These are phyloP conservation scores for Scartelaos histophorus DNA, from an alignment of 2,113 vertebrate species.

Conservation along the genomic window DNA sequence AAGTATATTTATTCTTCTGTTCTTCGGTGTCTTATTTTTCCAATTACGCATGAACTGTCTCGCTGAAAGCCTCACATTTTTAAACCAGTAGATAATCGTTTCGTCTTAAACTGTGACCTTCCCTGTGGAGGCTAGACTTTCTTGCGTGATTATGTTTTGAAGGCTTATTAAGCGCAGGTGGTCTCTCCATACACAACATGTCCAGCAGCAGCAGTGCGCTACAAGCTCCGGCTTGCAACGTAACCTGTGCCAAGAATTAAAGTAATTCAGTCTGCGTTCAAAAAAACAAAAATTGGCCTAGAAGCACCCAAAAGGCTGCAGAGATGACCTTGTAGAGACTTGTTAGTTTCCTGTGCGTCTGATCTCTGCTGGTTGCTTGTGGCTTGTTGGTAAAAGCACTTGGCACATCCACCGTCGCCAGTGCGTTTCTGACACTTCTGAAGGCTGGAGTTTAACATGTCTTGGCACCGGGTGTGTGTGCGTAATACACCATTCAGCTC, in stretches of 20 bases:
- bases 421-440: conserved; percentile 52
- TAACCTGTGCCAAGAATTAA: conserved; percentile 61
- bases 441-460: conserved; percentile 50
- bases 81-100: conserved; percentile 5
- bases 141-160: conserved; percentile 13
- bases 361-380: conserved; percentile 41
- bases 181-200: conserved; percentile 45
- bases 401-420: conserved; percentile 47
- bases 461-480: conserved; percentile 38
- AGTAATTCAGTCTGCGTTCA: conserved; percentile 55
- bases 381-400: conserved; percentile 51
- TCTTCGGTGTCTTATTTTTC: conserved; percentile 26
- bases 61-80: neutral
- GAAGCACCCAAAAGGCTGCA: conserved; percentile 34
- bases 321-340: conserved; percentile 71
- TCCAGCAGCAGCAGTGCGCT: conserved; percentile 44
- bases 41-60: conserved; percentile 1
- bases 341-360: conserved; percentile 54
- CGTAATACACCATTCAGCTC: conserved; percentile 28
- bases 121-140: conserved; percentile 2
- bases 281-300: conserved; percentile 55
- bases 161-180: conserved; percentile 50
- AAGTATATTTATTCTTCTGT: neutral
- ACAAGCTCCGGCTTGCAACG: conserved; percentile 67
- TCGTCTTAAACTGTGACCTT: conserved; percentile 3